Percentiles rank a stretch among this genome's conserved stretches.
phyloP scores from a whole-genome alignment of 2,888 invertebrate genomes.

The Drosophila koepferae region DNA sequence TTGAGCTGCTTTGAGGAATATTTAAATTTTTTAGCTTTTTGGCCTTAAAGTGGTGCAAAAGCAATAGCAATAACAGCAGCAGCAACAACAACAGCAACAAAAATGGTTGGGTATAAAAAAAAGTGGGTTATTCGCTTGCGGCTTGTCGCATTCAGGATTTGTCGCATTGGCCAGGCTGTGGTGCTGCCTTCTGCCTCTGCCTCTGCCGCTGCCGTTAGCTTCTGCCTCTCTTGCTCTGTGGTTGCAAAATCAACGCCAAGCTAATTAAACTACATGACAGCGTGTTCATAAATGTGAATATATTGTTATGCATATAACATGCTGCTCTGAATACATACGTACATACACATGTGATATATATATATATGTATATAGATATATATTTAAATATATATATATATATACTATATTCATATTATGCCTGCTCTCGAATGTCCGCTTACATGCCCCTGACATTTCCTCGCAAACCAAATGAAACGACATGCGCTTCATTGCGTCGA shows the following conservation, averaged over 20 bases:
- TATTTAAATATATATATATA: constrained; percentile 9
- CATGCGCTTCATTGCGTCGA: constrained; percentile 54
- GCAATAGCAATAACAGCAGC: neutral
- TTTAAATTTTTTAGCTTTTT: constrained; percentile 5
- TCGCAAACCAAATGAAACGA: constrained; percentile 25
- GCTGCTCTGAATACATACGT: neutral
- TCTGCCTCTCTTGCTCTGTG: constrained; percentile 31
- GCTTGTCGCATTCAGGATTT: constrained; percentile 18
- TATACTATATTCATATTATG: constrained; percentile 12
- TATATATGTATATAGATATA: neutral
- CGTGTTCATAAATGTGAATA: constrained; percentile 53
- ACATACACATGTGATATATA: constrained; percentile 2
- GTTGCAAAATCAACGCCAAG: constrained; percentile 56
- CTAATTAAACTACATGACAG: constrained; percentile 62
- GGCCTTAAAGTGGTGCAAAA: constrained; percentile 11
- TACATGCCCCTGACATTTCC: constrained; percentile 43
- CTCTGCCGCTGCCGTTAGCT: neutral
- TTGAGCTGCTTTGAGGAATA: constrained; percentile 9
- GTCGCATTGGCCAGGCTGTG: constrained; percentile 14
- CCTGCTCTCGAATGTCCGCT: constrained; percentile 38
- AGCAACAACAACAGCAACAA: neutral
- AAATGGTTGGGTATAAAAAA: constrained; percentile 16
- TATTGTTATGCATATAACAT: constrained; percentile 31
- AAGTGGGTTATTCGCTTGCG: constrained; percentile 39
- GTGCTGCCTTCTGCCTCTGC: neutral